Evolutionary conservation across 2,888 invertebrate genomes (phyloP).

Genomic region (Pseudococcus jackbeardsleyi): DNA sequence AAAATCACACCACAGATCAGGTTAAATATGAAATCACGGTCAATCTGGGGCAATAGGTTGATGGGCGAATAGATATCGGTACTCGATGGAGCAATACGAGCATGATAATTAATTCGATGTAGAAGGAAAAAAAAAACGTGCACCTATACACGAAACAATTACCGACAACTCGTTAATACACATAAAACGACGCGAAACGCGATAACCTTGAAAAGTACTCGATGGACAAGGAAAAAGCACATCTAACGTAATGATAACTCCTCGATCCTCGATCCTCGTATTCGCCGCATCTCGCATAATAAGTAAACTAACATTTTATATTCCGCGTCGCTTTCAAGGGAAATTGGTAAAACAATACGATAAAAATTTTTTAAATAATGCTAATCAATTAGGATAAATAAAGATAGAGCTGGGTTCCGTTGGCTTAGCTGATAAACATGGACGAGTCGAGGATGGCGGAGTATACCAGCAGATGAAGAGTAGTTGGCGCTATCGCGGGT

Average conservation of each 20-base stretch:
- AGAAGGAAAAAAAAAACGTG: background rate
- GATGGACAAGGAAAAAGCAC: background rate
- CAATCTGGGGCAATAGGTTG: conserved; percentile 4
- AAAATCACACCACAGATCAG: background rate
- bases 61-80: background rate
- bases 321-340: conserved; percentile 22
- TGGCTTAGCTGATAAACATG: too few species aligned
- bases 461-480: too few species aligned
- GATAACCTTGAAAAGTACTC: conserved; percentile 12
- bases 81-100: background rate
- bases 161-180: conserved; percentile 2
- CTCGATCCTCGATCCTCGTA: background rate
- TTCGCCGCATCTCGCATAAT: background rate
- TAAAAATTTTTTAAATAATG: conserved; percentile 16
- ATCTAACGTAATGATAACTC: background rate
- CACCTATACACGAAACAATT: conserved; percentile 19
- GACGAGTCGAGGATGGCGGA: too few species aligned
- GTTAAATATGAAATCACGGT: background rate
- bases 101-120: background rate
- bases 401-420: too few species aligned
- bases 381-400: conserved; percentile 5
- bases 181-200: background rate
- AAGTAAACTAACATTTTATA: background rate
- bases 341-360: conserved; percentile 9
- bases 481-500: background rate